Evolutionary conservation across 37 sponge, comb jelly and placozoan genomes (phyloP), one percentile per base, ranked within the genome.

Genomic region (Chondrilla cf. caribensis): DNA sequence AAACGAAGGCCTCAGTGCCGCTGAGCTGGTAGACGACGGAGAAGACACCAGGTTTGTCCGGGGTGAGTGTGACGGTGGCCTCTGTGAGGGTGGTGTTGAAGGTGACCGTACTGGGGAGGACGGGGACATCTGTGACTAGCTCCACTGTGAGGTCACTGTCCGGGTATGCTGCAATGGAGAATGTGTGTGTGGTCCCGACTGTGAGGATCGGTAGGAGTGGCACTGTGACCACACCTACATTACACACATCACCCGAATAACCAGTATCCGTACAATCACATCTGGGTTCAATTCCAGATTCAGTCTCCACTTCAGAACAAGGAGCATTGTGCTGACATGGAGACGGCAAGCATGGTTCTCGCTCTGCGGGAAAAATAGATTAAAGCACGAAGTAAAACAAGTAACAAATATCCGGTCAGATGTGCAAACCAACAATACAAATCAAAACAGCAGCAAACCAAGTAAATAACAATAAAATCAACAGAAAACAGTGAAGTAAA

Each of bases 341-440:
- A 33, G 29, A 31, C 4, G 68, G 68, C 68, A 67, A 33, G 29
- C 68, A 67, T 28, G 68, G 68, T 33, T 67, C 33, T 8, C 68
- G 68, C 32, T 67, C 68, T 67, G 68, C 60, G 26, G 60, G 60
- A 59, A n/a, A n/a, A n/a, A n/a, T n/a, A n/a, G n/a, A n/a, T n/a
- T n/a, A 47, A 47, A 47, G 11, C 9, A 47, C 6, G 51, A 67
- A 33, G 68, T 7, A 60, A 67, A 17, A 28, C 68, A 67, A 67
- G 31, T 8, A 33, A 28, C 17, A 26, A 60, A 17, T 33, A 67
- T 33, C 1, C 26, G 35, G 1, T 3, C 1, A 2, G 29, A 17
- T 33, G 35, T 2, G 4, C 35, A 7, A 7, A 67, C 32, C 68
- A 33, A 47, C 35, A 28, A 7, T 33, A 33, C 2, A 2, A 28